Evolutionary conservation across 2,888 invertebrate species (phyloP), one percentile per base, ranked within the genome.

Genomic region (Eupithecia abbreviata): DNA sequence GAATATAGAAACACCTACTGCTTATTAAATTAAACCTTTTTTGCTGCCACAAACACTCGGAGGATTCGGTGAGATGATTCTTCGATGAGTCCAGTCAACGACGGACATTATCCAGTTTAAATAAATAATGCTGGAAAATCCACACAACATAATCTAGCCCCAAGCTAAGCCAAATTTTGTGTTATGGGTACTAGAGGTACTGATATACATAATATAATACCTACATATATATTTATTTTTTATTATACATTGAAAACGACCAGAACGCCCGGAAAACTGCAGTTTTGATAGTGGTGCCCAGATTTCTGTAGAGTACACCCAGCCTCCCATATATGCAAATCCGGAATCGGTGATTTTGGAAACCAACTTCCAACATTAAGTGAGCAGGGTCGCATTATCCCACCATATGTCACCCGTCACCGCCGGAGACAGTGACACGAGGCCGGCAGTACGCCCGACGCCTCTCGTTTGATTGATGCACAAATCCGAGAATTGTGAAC

Each of bases 381-480:
- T n/a, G 55, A 67, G 51, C 51, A 68, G 43, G 30, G 49, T 55
- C 13, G 42, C 47, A 67, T 42, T 71, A 73, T 77, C 73, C 55
- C 70, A 75, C 71, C 72, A 72, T 76, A 68, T 70, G 73, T 71
- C 73, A 77, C 42, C 47, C 12, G 47, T 69, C 68, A 65, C 66
- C 45, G 70, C 55, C 55, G 55, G 30, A 69, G 69, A 71, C 75
- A 65, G 72, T 75, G 73, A 77, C 78, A 73, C 15, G 66, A 62
- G 73, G 51, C 78, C 76, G 78, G 82, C 80, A 81, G 76, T 80
- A 79, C 77, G 80, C 80, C 80, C 82, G 81, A 84, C 84, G 82
- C 83, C 84, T 82, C 79, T 80, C 82, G 80, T 78, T 84, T 85
- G 86, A 87, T 86, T 85, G 85, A 87, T 85, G 84, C 77, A 79